Percentiles rank a stretch among this genome's conserved stretches.
phyloP scores from a whole-genome alignment of 92 coral and sea anemone genomes.

The Porites divaricata region DNA sequence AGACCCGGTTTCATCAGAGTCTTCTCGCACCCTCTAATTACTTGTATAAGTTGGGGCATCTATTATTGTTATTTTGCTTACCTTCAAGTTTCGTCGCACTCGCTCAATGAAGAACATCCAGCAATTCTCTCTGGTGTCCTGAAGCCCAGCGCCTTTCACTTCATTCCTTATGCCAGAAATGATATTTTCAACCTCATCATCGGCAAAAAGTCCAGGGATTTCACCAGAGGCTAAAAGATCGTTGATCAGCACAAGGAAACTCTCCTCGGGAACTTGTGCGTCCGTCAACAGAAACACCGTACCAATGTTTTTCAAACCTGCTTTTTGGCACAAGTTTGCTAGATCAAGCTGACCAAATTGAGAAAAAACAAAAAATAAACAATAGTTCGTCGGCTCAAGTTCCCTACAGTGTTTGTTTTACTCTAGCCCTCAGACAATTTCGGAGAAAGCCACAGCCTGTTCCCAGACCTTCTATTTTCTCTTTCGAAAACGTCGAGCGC shows the following conservation, averaged over 20 bases:
- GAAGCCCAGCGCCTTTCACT: constrained; percentile 97
- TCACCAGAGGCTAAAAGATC: constrained; percentile 99
- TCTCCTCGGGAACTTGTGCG: constrained; percentile 98
- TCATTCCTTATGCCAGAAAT: constrained; percentile 93
- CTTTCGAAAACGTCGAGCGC: too few relatives aligned
- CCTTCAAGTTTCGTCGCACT: constrained; percentile 94
- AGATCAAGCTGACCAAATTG: constrained; percentile 72
- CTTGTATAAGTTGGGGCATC: not conserved
- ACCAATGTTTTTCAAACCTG: constrained; percentile 97
- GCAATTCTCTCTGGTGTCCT: constrained; percentile 97
- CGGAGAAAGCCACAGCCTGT: too few relatives aligned
- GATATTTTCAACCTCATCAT: constrained; percentile 97
- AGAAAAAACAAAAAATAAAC: too few relatives aligned
- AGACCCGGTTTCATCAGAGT: too few relatives aligned
- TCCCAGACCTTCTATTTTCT: too few relatives aligned
- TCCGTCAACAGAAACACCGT: constrained; percentile 97
- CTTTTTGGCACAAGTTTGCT: constrained; percentile 89
- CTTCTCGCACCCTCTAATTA: too few relatives aligned
- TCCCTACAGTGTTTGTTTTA: too few relatives aligned
- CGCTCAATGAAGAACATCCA: constrained; percentile 99
- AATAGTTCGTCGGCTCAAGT: too few relatives aligned
- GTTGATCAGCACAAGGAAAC: constrained; percentile 95
- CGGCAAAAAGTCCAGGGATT: constrained; percentile 96
- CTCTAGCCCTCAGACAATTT: too few relatives aligned
- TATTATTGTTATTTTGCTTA: not conserved